Percentiles rank a stretch among this genome's conserved stretches.
phyloP scores from a whole-genome alignment of 2,113 vertebrate species.

The Heteronetta atricapilla region DNA sequence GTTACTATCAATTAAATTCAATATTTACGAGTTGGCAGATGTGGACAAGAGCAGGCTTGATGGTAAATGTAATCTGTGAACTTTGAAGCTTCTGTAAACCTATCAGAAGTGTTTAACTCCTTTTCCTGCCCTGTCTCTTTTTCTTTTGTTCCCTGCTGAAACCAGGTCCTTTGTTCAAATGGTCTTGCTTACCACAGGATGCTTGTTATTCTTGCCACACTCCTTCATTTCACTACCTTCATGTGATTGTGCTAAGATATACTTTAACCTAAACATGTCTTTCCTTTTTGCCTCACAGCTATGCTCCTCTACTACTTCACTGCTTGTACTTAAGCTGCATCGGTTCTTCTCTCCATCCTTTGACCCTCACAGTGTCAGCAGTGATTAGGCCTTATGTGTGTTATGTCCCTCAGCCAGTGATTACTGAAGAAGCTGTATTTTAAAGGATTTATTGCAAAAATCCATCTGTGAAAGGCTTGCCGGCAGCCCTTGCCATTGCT shows the following conservation, averaged over 20 bases:
- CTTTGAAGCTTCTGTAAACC: background rate
- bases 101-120: background rate
- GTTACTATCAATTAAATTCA: conserved; percentile 10
- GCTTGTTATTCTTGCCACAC: background rate
- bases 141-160: conserved; percentile 9
- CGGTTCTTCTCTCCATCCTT: background rate
- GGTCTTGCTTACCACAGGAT: conserved; percentile 9
- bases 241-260: background rate
- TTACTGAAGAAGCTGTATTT: conserved; percentile 44
- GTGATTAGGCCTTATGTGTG: background rate
- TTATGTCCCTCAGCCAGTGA: background rate
- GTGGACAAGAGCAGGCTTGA: background rate
- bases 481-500: background rate
- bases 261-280: background rate
- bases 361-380: conserved; percentile 6
- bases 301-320: background rate
- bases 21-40: background rate
- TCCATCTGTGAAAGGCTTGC: background rate
- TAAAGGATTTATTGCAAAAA: conserved; percentile 45
- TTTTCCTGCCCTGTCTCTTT: background rate
- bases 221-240: background rate
- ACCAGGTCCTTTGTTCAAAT: background rate
- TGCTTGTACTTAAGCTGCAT: conserved; percentile 7
- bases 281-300: conserved; percentile 9
- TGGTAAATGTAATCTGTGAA: conserved; percentile 15